Evolutionary conservation across 2,888 invertebrate species (phyloP).

Genomic region (Choreutis nemorana): DNA sequence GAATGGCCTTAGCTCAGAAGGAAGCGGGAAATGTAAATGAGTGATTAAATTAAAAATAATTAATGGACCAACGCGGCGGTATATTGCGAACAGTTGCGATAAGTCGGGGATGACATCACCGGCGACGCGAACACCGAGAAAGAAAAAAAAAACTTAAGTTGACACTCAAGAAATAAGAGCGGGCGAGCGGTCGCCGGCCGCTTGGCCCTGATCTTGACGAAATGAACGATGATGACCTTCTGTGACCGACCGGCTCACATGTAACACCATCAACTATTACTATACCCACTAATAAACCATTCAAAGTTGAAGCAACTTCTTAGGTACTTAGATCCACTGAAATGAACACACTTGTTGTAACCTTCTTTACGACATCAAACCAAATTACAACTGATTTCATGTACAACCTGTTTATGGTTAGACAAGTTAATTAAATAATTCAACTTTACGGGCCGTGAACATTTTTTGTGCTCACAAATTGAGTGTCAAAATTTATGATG

Average conservation of each 20-base stretch:
- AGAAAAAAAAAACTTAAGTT: slow-evolving; percentile 33
- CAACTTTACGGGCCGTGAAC: too few relatives aligned
- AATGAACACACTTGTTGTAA: slow-evolving; percentile 5
- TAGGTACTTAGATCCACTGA: too few relatives aligned
- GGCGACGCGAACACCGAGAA: slow-evolving; percentile 27
- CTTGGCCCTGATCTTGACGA: slow-evolving; percentile 55
- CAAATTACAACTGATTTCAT: too few relatives aligned
- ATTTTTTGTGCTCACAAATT: too few relatives aligned
- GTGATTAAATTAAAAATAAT: neutral
- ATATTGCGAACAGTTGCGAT: slow-evolving; percentile 13
- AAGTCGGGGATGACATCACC: slow-evolving; percentile 41
- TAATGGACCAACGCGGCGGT: slow-evolving; percentile 19
- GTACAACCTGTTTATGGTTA: slow-evolving; percentile 20
- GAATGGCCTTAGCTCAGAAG: neutral
- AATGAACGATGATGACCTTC: slow-evolving; percentile 26
- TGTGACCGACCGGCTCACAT: slow-evolving; percentile 16
- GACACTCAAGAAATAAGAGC: slow-evolving; percentile 20
- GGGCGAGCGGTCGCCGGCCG: slow-evolving; percentile 38
- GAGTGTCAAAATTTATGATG: too few relatives aligned
- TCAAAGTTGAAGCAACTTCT: too few relatives aligned
- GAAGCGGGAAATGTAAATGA: neutral
- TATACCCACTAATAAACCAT: too few relatives aligned
- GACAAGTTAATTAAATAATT: slow-evolving; percentile 24
- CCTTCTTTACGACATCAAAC: too few relatives aligned
- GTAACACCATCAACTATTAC: slow-evolving; percentile 1